Evolutionary conservation across 2,113 vertebrate genomes (phyloP).

Genomic region (Campylorhamphus procurvoides): DNA sequence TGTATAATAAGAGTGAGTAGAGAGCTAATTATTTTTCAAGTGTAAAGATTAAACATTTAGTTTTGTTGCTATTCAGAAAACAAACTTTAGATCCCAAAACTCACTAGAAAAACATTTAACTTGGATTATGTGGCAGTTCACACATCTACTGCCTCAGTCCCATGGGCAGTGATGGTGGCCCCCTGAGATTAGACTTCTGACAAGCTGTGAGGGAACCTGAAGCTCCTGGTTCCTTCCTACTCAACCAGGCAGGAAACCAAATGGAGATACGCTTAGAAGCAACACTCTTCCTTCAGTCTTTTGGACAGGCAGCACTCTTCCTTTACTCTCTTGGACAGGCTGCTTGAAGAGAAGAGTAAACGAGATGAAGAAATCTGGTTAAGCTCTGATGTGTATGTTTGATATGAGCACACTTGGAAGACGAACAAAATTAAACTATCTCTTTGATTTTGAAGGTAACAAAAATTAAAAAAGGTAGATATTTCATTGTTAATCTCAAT

Average conservation of each 20-base stretch:
- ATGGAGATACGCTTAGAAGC: neutral
- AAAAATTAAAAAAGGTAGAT: neutral
- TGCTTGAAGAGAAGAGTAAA: neutral
- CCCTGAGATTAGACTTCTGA: neutral
- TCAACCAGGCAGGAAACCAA: neutral
- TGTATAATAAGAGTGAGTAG: neutral
- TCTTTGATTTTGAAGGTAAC: neutral
- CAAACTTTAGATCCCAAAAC: neutral
- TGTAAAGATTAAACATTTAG: neutral
- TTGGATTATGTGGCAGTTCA: neutral
- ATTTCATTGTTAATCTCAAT: neutral
- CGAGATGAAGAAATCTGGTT: neutral
- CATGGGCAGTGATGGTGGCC: rapidly evolving
- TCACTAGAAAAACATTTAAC: neutral
- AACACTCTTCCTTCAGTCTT: neutral
- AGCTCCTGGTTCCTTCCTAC: neutral
- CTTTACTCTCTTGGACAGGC: neutral
- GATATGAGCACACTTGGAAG: neutral
- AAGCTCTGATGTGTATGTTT: neutral
- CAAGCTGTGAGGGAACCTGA: neutral
- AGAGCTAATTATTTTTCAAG: neutral
- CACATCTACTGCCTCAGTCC: neutral
- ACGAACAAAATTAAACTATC: neutral
- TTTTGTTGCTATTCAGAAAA: neutral
- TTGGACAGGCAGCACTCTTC: neutral